Conservation (phyloP, 1,140 invertebrate genomes). For the Sinella curviseta region DNA sequence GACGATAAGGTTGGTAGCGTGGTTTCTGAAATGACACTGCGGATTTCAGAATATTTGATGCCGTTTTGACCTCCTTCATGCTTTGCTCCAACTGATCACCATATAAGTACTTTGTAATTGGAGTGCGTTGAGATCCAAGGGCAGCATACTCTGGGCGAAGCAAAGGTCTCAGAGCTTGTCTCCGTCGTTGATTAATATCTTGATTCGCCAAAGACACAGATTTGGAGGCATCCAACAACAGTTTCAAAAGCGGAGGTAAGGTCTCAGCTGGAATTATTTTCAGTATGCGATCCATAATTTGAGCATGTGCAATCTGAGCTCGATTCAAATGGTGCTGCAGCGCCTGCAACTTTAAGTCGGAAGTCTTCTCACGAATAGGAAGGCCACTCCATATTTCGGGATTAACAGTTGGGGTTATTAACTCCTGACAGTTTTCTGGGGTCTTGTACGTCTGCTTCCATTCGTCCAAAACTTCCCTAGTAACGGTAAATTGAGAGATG, state of each 20-base stretch:
- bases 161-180: neutral
- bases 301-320: slow-evolving; percentile 15
- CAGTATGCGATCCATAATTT: neutral
- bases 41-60: neutral
- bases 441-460: slow-evolving; percentile 12
- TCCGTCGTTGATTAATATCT: slow-evolving; percentile 12
- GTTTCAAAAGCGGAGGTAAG: neutral
- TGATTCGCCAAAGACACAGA: neutral
- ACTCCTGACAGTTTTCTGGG: slow-evolving; percentile 16
- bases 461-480: neutral
- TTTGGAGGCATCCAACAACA: slow-evolving; percentile 3
- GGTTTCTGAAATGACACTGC: too few relatives aligned
- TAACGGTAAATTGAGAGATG: neutral
- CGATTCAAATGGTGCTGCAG: slow-evolving; percentile 20
- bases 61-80: neutral
- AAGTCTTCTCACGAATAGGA: neutral
- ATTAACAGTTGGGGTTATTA: slow-evolving; percentile 30
- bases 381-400: slow-evolving; percentile 29
- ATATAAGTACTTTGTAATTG: slow-evolving; percentile 28
- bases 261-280: slow-evolving; percentile 1
- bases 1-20: neutral
- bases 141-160: neutral
- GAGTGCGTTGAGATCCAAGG: neutral
- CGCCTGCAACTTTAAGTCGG: slow-evolving; percentile 11
- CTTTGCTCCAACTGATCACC: slow-evolving; percentile 32